These are phyloP conservation scores for Drosophila phalerata DNA, from an alignment of 2,888 invertebrate genomes.

Conservation along the genomic window DNA sequence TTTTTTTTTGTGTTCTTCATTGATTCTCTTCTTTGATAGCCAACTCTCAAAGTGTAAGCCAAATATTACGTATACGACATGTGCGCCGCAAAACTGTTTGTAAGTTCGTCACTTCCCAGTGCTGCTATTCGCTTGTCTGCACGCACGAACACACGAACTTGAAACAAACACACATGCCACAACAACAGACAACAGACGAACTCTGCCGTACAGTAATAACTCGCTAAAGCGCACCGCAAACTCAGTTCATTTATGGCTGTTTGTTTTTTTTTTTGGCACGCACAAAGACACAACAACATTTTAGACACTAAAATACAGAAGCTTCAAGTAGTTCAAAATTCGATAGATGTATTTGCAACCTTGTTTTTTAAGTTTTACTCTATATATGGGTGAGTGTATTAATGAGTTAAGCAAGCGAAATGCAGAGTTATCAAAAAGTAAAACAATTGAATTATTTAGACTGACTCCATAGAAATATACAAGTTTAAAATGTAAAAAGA, in stretches of 20 bases:
- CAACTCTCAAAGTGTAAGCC: slow-evolving; percentile 72
- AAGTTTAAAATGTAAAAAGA: neutral
- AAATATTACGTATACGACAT: slow-evolving; percentile 75
- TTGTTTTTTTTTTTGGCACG: slow-evolving; percentile 40
- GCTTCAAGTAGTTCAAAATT: slow-evolving; percentile 67
- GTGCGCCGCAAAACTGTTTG: slow-evolving; percentile 67
- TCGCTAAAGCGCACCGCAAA: slow-evolving; percentile 69
- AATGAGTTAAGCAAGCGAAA: slow-evolving; percentile 27
- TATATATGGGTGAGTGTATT: slow-evolving; percentile 36
- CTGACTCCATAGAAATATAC: slow-evolving; percentile 2
- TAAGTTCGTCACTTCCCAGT: slow-evolving; percentile 64
- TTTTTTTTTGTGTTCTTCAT: slow-evolving; percentile 14
- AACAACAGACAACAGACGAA: slow-evolving; percentile 38
- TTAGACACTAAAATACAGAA: slow-evolving; percentile 28
- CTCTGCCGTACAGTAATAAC: slow-evolving; percentile 62
- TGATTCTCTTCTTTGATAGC: slow-evolving; percentile 61
- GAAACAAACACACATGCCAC: slow-evolving; percentile 3
- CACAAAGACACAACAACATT: too few relatives aligned
- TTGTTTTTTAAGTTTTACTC: slow-evolving; percentile 18
- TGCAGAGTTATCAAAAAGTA: slow-evolving; percentile 62
- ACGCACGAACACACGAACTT: slow-evolving; percentile 53
- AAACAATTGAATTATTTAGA: slow-evolving; percentile 18
- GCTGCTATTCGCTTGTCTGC: slow-evolving; percentile 70
- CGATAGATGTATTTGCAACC: slow-evolving; percentile 62
- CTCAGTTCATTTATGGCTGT: slow-evolving; percentile 74